These are phyloP conservation scores for Bruchidius siliquastri DNA, from an alignment of 2,888 invertebrate genomes.

Conservation along the genomic window DNA sequence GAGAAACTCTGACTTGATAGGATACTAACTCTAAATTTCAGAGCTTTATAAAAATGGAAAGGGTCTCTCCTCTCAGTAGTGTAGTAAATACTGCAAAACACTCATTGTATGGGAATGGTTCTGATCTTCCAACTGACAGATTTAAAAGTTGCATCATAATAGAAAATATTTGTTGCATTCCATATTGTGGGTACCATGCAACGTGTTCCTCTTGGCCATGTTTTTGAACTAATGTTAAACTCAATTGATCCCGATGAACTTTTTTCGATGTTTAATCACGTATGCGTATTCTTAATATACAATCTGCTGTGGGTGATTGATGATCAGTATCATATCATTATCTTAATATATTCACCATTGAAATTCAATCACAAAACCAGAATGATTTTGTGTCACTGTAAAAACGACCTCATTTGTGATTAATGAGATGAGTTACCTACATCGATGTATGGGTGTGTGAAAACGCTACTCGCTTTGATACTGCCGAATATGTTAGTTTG, in stretches of 20 bases:
- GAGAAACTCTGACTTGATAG: too few species aligned
- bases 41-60: too few species aligned
- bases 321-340: neutral
- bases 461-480: neutral
- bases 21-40: too few species aligned
- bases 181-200: too few species aligned
- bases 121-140: too few species aligned
- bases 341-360: neutral
- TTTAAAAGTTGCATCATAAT: too few species aligned
- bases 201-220: too few species aligned
- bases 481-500: neutral
- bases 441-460: neutral
- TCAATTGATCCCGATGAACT: neutral
- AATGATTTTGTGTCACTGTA: neutral
- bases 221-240: neutral
- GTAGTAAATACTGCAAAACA: too few species aligned
- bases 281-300: neutral
- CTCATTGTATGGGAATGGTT: too few species aligned
- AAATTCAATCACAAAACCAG: neutral
- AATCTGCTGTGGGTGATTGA: neutral
- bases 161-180: too few species aligned
- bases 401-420: neutral
- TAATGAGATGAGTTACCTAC: neutral
- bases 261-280: neutral
- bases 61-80: too few species aligned